Conservation (phyloP, 2,113 vertebrate species). For the Amphiprion percula region DNA sequence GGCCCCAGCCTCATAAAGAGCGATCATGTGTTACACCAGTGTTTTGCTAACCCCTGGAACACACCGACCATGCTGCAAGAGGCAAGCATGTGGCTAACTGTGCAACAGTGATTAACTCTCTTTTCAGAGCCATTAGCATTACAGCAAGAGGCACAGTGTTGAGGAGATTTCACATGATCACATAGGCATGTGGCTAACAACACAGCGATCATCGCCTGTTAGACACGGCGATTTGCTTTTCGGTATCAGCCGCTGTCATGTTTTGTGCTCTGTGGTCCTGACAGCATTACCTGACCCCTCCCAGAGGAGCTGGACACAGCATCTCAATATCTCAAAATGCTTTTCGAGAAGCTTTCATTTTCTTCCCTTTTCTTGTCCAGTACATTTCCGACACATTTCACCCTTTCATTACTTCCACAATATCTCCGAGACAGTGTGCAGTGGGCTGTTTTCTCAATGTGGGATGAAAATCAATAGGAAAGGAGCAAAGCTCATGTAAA, state of each 20-base stretch:
- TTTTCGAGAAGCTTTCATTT: conserved; percentile 51
- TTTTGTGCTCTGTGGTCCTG: conserved; percentile 54
- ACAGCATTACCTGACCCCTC: conserved; percentile 36
- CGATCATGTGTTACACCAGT: conserved; percentile 96
- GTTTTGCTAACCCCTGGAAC: conserved; percentile 86
- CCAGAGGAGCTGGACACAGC: conserved; percentile 32
- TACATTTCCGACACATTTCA: conserved; percentile 63
- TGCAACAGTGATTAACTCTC: conserved; percentile 84
- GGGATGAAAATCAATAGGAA: conserved; percentile 81
- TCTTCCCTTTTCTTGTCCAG: conserved; percentile 38
- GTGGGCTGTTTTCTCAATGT: conserved; percentile 43
- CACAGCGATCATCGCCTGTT: conserved; percentile 63
- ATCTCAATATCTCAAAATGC: conserved; percentile 48
- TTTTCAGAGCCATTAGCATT: conserved; percentile 81
- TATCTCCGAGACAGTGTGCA: conserved; percentile 63
- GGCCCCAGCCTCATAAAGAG: conserved; percentile 99
- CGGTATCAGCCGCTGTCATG: conserved; percentile 49
- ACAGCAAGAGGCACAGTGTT: conserved; percentile 61
- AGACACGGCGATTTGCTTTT: conserved; percentile 70
- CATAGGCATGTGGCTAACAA: conserved; percentile 78
- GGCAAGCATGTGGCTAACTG: conserved; percentile 84
- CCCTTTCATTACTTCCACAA: conserved; percentile 75
- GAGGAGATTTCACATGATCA: conserved; percentile 73
- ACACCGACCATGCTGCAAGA: conserved; percentile 73
- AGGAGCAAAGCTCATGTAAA: conserved; percentile 76